Conservation (phyloP, 2,888 invertebrate species). For the Amblyjoppa proteus region DNA sequence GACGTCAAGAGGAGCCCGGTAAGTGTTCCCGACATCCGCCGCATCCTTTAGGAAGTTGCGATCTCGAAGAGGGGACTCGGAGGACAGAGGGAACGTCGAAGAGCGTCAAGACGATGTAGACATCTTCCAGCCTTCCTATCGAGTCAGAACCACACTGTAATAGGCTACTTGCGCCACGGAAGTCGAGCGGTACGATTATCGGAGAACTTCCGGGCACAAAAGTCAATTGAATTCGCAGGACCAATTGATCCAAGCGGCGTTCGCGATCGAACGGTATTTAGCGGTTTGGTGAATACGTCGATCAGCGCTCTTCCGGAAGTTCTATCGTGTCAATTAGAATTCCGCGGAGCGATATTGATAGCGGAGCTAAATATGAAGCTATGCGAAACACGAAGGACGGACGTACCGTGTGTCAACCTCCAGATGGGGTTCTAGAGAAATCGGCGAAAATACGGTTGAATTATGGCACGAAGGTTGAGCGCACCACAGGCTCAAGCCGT, state of each 20-base stretch:
- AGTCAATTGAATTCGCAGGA: conserved; percentile 51
- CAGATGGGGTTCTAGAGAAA: too few species aligned
- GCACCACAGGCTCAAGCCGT: too few species aligned
- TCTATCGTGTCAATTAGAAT: not conserved
- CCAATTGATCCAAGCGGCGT: not conserved
- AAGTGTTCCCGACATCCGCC: conserved; percentile 47
- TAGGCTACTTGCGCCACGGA: conserved; percentile 26
- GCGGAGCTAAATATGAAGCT: too few species aligned
- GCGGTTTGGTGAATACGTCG: conserved; percentile 2
- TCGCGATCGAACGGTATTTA: conserved; percentile 17
- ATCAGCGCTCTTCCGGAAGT: not conserved
- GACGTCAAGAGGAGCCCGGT: conserved; percentile 20
- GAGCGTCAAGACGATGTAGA: not conserved
- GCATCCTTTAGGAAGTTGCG: conserved; percentile 30
- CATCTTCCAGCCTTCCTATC: conserved; percentile 9
- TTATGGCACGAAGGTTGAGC: too few species aligned
- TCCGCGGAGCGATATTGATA: too few species aligned
- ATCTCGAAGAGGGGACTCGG: conserved; percentile 2
- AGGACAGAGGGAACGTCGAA: not conserved
- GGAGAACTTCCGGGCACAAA: conserved; percentile 31
- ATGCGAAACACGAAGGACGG: too few species aligned
- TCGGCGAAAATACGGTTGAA: too few species aligned
- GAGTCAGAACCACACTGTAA: conserved; percentile 15
- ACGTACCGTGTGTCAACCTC: too few species aligned
- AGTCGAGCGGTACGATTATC: conserved; percentile 47